Evolutionary conservation across 2,888 invertebrate species (phyloP).

Genomic region (Dascillus cervinus): DNA sequence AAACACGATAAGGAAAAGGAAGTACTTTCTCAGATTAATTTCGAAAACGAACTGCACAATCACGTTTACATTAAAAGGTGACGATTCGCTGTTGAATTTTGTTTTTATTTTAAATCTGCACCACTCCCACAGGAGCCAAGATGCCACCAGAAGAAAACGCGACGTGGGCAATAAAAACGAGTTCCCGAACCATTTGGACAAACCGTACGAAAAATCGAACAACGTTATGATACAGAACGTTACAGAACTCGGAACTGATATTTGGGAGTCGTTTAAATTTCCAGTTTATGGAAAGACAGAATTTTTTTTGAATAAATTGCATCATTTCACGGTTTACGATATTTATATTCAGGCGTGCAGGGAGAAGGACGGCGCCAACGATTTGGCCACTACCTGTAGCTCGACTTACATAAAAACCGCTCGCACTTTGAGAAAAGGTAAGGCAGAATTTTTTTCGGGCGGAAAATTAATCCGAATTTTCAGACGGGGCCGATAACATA

Average conservation of each 20-base stretch:
- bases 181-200: constrained; percentile 16
- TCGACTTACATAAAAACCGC: constrained; percentile 10
- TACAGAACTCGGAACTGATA: constrained; percentile 26
- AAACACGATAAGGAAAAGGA: constrained; percentile 46
- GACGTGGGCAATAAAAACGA: constrained; percentile 9
- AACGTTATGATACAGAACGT: constrained; percentile 20
- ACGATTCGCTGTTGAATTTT: constrained; percentile 2
- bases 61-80: constrained; percentile 54
- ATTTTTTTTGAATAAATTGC: constrained; percentile 54
- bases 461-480: too few species aligned
- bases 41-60: constrained; percentile 78
- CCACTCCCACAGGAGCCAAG: too few species aligned
- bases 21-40: constrained; percentile 55
- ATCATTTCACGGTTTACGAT: constrained; percentile 72
- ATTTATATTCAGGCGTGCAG: constrained; percentile 73
- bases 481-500: constrained; percentile 64
- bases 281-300: constrained; percentile 36
- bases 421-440: constrained; percentile 26
- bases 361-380: constrained; percentile 45
- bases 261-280: constrained; percentile 28
- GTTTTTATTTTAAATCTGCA: too few species aligned
- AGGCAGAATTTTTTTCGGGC: too few species aligned
- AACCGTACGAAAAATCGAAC: constrained; percentile 9
- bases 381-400: constrained; percentile 18
- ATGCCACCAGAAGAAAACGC: constrained; percentile 19